phyloP scores from a whole-genome alignment of 1,140 invertebrate species.

The Ips nitidus region DNA sequence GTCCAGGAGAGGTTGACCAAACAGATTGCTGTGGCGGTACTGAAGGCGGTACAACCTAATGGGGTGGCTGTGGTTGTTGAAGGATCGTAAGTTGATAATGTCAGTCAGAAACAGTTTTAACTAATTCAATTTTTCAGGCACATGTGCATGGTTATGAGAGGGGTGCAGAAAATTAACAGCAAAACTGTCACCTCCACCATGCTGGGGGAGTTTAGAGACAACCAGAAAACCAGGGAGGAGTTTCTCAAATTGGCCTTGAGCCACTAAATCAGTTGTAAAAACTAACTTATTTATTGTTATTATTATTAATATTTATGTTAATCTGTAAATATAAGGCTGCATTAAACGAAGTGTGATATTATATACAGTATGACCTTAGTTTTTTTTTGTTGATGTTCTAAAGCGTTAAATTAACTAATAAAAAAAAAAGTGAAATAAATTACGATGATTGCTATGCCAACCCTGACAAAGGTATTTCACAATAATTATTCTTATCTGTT shows the following conservation, averaged over 20 bases:
- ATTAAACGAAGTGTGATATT: too few species aligned
- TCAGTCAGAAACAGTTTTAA: not conserved
- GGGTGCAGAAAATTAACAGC: conserved; percentile 98
- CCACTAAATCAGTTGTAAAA: not conserved
- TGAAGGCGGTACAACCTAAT: conserved; percentile 94
- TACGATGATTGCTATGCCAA: too few species aligned
- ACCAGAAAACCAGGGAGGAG: conserved; percentile 98
- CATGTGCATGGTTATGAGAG: conserved; percentile 99
- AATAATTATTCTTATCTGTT: too few species aligned
- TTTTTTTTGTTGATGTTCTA: too few species aligned
- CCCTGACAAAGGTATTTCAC: too few species aligned
- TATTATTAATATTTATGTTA: too few species aligned
- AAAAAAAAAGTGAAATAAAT: too few species aligned
- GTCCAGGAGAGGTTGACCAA: conserved; percentile 98
- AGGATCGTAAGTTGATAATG: conserved; percentile 83
- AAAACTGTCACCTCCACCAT: conserved; percentile 99
- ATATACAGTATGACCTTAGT: too few species aligned
- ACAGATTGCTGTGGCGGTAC: conserved; percentile 96
- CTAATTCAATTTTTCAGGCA: conserved; percentile 69
- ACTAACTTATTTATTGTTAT: too few species aligned
- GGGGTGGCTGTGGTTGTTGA: conserved; percentile 98
- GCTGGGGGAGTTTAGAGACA: conserved; percentile 97
- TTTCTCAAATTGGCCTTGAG: conserved; percentile 85
- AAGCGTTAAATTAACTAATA: too few species aligned
- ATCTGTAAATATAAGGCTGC: too few species aligned